Evolutionary conservation across 2,113 vertebrate genomes (phyloP), one percentile per base, ranked within the genome.

Genomic region (Dicrurus megarhynchus): DNA sequence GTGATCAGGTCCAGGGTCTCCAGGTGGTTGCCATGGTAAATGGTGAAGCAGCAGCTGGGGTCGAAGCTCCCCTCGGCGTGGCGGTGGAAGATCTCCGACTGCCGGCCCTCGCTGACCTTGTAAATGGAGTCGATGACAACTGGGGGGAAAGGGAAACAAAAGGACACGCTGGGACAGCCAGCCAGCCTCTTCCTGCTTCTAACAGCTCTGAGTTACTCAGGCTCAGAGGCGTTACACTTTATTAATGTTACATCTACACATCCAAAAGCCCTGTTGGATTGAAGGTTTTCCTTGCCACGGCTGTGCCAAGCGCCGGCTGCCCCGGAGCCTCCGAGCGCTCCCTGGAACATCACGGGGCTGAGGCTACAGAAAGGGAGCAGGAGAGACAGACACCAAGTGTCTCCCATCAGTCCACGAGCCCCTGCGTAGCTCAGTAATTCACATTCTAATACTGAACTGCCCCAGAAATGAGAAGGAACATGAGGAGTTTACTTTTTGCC

Each of bases 111-210:
- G 0, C 99, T 99, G 91, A 99, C 99, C 97, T 99, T 99, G 98
- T 99, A 99, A 93, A 99, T 99, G 16, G 99, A 99, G 96, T 99
- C 99, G 4, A 99, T 99, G 91, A 99, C 98, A 90, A 99, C 99
- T 99, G 97, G 53, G 39, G 50, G 75, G 60, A 85, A 71, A 18
- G 20, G 78, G 44, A 42, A 20, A 9, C 42, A 57, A n/a, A 41
- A 47, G 49, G 39, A 32, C 7, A 3, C 2, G 8, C 64, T 89
- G 59, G 30, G 59, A 44, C 32, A 65, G 26, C 46, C 55, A 85
- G 41, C 18, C 63, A 13, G 28, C 14, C 27, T 47, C 64, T 3
- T 42, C 60, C 18, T 71, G 21, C 37, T 39, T 74, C 56, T 13
- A n/a, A 33, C 14, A 50, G 1, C 6, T 28, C 37, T 32, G 18